These are phyloP conservation scores for Sorex maritimensis DNA, from an alignment of 2,797 vertebrate genomes.

Conservation along the genomic window DNA sequence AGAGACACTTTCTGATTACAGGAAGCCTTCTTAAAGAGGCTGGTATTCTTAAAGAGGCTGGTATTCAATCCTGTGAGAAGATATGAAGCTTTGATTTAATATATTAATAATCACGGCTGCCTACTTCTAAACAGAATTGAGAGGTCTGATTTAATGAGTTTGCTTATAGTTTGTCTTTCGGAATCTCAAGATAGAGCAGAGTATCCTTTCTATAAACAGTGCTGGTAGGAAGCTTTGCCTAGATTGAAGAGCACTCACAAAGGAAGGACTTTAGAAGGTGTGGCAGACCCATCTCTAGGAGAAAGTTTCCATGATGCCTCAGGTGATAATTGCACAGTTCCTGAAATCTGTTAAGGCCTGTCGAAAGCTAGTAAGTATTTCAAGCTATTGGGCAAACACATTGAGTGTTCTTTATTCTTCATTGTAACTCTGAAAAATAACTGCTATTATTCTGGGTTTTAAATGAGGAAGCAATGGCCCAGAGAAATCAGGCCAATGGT, in stretches of 20 bases:
- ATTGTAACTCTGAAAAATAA: constrained; percentile 27
- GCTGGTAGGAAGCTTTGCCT: neutral
- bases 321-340: neutral
- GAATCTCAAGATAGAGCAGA: constrained; percentile 22
- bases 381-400: neutral
- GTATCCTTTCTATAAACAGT: neutral
- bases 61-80: constrained; percentile 22
- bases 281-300: neutral
- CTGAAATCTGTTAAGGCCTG: neutral
- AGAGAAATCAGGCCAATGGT: constrained; percentile 32
- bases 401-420: constrained; percentile 9
- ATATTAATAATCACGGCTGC: neutral
- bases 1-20: neutral
- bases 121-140: constrained; percentile 21
- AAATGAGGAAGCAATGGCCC: neutral
- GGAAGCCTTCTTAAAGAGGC: neutral
- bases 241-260: neutral
- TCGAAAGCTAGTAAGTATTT: neutral
- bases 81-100: neutral
- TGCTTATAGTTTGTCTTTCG: constrained; percentile 19
- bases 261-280: constrained; percentile 13
- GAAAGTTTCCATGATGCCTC: neutral
- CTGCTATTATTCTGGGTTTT: neutral
- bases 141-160: constrained; percentile 16
- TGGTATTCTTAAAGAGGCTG: neutral